phyloP scores from a whole-genome alignment of 2,797 vertebrate genomes.

The Lithobates sylvaticus region DNA sequence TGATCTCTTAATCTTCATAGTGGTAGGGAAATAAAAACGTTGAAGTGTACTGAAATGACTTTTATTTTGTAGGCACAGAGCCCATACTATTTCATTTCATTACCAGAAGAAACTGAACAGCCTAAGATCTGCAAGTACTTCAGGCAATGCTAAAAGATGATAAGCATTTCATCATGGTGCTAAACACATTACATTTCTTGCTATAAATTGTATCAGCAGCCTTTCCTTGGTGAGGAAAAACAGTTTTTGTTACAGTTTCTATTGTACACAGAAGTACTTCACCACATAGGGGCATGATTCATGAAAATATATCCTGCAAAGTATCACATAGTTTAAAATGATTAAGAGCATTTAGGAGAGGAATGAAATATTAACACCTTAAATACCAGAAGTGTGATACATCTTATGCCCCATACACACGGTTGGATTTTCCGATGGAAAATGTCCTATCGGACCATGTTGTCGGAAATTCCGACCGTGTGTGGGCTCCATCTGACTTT shows the following conservation, averaged over 20 bases:
- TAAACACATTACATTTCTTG: slow-evolving; percentile 74
- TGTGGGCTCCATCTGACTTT: too few species aligned
- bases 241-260: slow-evolving; percentile 32
- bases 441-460: too few species aligned
- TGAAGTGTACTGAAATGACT: slow-evolving; percentile 68
- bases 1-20: slow-evolving; percentile 54
- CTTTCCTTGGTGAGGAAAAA: slow-evolving; percentile 57
- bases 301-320: slow-evolving; percentile 10
- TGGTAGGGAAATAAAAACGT: slow-evolving; percentile 54
- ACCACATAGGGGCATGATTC: neutral
- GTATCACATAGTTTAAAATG: neutral
- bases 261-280: slow-evolving; percentile 13
- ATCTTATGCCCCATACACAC: too few species aligned
- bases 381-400: too few species aligned
- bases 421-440: too few species aligned
- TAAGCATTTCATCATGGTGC: slow-evolving; percentile 74
- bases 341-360: neutral
- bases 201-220: slow-evolving; percentile 71
- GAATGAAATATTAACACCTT: too few species aligned
- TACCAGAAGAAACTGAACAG: slow-evolving; percentile 66
- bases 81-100: slow-evolving; percentile 72
- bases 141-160: slow-evolving; percentile 70
- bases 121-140: slow-evolving; percentile 70
- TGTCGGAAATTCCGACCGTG: too few species aligned
- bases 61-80: slow-evolving; percentile 69